Evolutionary conservation across 2,797 vertebrate species (phyloP).

Genomic region (Australoheros facetus): DNA sequence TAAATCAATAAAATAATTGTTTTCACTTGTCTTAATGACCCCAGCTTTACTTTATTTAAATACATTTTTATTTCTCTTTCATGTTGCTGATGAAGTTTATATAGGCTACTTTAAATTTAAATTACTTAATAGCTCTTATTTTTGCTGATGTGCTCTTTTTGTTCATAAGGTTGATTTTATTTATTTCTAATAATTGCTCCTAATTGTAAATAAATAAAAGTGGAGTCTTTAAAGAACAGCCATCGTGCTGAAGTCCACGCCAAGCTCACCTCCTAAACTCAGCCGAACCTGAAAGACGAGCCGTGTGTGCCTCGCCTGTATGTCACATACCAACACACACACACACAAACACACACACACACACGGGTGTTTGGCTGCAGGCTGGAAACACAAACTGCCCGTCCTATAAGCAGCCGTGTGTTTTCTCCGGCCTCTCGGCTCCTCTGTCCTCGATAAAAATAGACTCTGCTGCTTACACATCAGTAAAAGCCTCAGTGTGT

Average conservation of each 20-base stretch:
- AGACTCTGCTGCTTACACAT: slow-evolving; percentile 52
- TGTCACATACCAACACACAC: slow-evolving; percentile 45
- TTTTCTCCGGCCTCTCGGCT: slow-evolving; percentile 15
- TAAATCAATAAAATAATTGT: background rate
- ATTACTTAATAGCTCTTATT: background rate
- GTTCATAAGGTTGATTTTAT: background rate
- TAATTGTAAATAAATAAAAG: too few species aligned
- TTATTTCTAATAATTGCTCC: background rate
- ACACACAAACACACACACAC: background rate
- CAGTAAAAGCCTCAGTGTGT: slow-evolving; percentile 27
- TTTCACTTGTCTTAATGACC: too few species aligned
- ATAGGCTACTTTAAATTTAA: background rate
- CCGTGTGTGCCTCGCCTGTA: slow-evolving; percentile 3
- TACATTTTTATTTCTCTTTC: background rate
- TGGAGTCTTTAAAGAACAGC: background rate
- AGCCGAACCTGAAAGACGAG: slow-evolving; percentile 49
- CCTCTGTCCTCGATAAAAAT: slow-evolving; percentile 64
- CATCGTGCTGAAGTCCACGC: background rate
- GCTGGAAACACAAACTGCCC: slow-evolving; percentile 39
- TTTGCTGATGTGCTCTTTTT: background rate
- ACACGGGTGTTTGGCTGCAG: slow-evolving; percentile 12
- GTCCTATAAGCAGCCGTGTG: slow-evolving; percentile 36
- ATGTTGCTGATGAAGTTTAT: background rate
- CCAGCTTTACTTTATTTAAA: too few species aligned
- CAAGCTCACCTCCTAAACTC: background rate